Conservation (phyloP, 1,140 invertebrate species). For the Cataglyphis hispanica region DNA sequence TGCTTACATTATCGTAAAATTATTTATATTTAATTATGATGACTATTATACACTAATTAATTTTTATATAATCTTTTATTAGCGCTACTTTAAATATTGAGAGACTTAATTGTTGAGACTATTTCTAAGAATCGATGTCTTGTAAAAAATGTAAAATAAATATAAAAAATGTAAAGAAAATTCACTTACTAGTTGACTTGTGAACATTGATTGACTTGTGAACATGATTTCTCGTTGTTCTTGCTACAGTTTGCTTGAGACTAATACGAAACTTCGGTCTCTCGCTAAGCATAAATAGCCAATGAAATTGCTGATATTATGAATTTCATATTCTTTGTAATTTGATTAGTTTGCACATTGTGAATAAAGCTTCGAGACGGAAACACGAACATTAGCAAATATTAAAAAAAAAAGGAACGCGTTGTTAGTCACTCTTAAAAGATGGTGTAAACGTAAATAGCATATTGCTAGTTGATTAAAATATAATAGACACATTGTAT, state of each 20-base stretch:
- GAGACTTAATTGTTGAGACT: background rate
- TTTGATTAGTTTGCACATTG: slow-evolving; percentile 35
- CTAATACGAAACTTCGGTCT: slow-evolving; percentile 30
- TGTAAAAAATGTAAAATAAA: background rate
- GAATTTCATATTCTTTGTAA: slow-evolving; percentile 15
- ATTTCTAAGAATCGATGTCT: background rate
- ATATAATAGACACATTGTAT: background rate
- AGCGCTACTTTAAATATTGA: background rate
- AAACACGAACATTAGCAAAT: background rate
- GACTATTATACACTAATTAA: background rate
- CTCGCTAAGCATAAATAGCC: slow-evolving; percentile 39
- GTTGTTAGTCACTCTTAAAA: background rate
- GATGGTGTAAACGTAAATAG: background rate
- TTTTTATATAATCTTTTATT: background rate
- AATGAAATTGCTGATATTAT: slow-evolving; percentile 52
- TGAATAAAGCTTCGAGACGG: background rate
- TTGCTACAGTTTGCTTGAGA: slow-evolving; percentile 8
- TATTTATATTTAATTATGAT: background rate
- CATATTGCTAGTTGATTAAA: background rate
- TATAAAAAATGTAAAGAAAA: background rate
- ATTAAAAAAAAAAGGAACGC: background rate
- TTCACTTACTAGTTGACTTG: slow-evolving; percentile 49
- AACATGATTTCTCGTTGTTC: slow-evolving; percentile 13
- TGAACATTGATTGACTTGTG: background rate
- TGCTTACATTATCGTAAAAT: too few species aligned